A percentile compares a stretch with the other conserved stretches of the same genome.
These are phyloP conservation scores for Euwallacea similis DNA, from an alignment of 1,140 invertebrate genomes.

Conservation along the genomic window DNA sequence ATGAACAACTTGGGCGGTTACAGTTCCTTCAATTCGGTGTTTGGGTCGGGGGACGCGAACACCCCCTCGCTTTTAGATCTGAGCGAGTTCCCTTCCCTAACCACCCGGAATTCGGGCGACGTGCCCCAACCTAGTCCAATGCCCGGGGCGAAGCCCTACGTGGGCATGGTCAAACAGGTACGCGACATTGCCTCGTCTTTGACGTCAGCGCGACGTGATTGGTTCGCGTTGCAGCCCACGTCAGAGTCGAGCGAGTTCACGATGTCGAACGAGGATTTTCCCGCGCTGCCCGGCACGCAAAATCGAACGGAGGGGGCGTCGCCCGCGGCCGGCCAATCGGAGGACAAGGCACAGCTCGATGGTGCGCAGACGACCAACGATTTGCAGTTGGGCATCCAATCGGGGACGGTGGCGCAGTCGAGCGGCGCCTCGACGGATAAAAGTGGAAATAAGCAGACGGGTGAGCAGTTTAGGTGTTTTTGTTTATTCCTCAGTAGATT, in stretches of 20 bases:
- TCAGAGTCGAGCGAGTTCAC: slow-evolving; percentile 92
- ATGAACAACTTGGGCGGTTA: slow-evolving; percentile 67
- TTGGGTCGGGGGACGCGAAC: slow-evolving; percentile 70
- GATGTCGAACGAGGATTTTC: slow-evolving; percentile 98
- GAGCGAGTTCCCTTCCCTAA: slow-evolving; percentile 88
- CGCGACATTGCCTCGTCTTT: neutral
- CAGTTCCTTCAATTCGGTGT: slow-evolving; percentile 78
- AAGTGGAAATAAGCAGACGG: slow-evolving; percentile 27
- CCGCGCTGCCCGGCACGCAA: slow-evolving; percentile 81
- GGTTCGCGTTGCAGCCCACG: slow-evolving; percentile 63
- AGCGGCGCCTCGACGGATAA: slow-evolving; percentile 19
- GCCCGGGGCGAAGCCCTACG: slow-evolving; percentile 86
- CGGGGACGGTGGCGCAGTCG: slow-evolving; percentile 56
- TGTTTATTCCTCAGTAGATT: too few relatives aligned
- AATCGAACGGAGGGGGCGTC: slow-evolving; percentile 59
- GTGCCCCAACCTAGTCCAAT: slow-evolving; percentile 78
- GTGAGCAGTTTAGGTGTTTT: neutral
- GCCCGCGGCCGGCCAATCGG: slow-evolving; percentile 56
- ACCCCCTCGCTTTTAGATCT: slow-evolving; percentile 83
- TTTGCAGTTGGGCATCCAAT: slow-evolving; percentile 15
- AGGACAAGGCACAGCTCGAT: slow-evolving; percentile 61
- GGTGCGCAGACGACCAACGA: slow-evolving; percentile 45
- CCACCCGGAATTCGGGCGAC: slow-evolving; percentile 70
- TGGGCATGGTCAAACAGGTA: slow-evolving; percentile 88
- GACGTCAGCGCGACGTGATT: too few relatives aligned